These are phyloP conservation scores for Hypsibius dujardini DNA, from an alignment of 1,140 invertebrate genomes.

Conservation along the genomic window DNA sequence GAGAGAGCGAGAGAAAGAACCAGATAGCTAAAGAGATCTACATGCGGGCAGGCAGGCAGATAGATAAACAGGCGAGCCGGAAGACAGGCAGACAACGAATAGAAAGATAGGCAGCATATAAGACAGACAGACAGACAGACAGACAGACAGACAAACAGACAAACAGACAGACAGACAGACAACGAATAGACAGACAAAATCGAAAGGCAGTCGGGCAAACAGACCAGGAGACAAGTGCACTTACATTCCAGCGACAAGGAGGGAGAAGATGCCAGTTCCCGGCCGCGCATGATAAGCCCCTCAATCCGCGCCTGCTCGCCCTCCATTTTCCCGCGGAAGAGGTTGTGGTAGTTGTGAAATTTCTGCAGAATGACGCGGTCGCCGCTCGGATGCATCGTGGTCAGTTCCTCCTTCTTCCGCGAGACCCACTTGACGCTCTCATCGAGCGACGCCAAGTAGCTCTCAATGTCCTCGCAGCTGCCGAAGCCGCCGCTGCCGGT, in stretches of 20 bases:
- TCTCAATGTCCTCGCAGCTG: background rate
- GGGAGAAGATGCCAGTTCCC: background rate
- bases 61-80: too few species aligned
- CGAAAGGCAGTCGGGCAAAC: too few species aligned
- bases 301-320: background rate
- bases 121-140: too few species aligned
- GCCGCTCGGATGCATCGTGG: background rate
- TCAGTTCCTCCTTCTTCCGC: conserved; percentile 1
- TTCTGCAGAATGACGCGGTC: background rate
- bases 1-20: too few species aligned
- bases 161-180: background rate
- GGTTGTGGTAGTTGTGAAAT: background rate
- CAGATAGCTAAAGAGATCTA: too few species aligned
- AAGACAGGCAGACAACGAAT: too few species aligned
- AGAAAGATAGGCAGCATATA: too few species aligned
- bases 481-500: background rate
- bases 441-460: background rate
- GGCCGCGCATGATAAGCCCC: background rate
- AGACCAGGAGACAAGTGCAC: background rate
- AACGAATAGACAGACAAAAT: too few species aligned
- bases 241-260: background rate
- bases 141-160: background rate
- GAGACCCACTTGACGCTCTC: background rate
- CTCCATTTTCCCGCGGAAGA: conserved; percentile 6
- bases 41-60: too few species aligned